These are phyloP conservation scores for Drosophila pallidifrons DNA, from an alignment of 1,140 invertebrate species.

Conservation along the genomic window DNA sequence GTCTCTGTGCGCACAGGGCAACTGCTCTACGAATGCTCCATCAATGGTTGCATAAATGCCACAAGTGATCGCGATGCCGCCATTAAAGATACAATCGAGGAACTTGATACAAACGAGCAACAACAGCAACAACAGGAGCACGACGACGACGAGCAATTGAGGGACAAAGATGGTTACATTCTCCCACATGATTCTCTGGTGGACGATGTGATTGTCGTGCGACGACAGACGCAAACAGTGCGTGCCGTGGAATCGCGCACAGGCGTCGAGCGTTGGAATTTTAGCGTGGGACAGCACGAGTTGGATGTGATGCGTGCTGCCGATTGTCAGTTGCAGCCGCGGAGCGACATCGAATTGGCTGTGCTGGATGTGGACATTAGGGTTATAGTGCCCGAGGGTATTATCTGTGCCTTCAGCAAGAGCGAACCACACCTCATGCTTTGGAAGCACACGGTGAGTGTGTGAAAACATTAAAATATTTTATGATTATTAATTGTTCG, in stretches of 20 bases:
- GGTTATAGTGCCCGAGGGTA: conserved; percentile 91
- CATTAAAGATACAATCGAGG: conserved; percentile 58
- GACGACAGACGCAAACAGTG: conserved; percentile 93
- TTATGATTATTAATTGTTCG: not conserved
- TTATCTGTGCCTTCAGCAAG: conserved; percentile 88
- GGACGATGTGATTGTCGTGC: conserved; percentile 91
- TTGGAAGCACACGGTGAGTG: conserved; percentile 90
- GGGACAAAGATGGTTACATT: conserved; percentile 55
- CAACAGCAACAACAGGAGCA: conserved; percentile 18
- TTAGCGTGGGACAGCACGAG: conserved; percentile 95
- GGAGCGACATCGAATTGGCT: conserved; percentile 78
- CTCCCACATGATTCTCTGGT: conserved; percentile 83
- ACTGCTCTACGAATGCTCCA: conserved; percentile 91
- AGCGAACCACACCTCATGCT: conserved; percentile 86
- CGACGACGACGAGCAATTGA: conserved; percentile 47
- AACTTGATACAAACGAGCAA: conserved; percentile 19
- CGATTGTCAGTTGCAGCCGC: conserved; percentile 85
- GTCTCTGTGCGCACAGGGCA: conserved; percentile 91
- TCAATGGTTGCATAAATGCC: conserved; percentile 89
- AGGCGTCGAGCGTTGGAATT: conserved; percentile 97
- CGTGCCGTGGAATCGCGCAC: conserved; percentile 93
- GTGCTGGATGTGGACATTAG: conserved; percentile 87
- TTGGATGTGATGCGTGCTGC: conserved; percentile 87
- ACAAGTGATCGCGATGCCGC: conserved; percentile 82
- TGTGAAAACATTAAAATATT: not conserved